Conservation (phyloP, 2,888 invertebrate species). For the Drosophila limbata region DNA sequence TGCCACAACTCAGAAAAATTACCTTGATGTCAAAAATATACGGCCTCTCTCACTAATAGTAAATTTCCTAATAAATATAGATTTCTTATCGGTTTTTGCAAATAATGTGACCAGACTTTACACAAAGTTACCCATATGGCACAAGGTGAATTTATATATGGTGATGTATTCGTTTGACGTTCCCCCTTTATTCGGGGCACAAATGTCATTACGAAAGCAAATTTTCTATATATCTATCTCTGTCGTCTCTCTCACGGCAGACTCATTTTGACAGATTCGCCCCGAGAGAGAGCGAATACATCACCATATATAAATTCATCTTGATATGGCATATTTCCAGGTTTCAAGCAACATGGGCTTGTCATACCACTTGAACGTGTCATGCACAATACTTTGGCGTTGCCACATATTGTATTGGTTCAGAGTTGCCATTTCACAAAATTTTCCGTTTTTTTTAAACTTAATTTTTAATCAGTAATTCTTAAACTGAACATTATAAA, state of each 20-base stretch:
- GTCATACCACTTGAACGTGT: constrained; percentile 15
- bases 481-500: neutral
- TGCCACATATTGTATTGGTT: constrained; percentile 2
- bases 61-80: no score
- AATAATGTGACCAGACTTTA: neutral
- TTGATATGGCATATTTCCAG: neutral
- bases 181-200: no score
- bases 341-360: neutral
- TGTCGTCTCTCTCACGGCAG: no score
- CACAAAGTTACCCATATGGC: no score
- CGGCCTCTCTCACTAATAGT: neutral
- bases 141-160: no score
- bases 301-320: no score
- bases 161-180: no score
- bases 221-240: no score
- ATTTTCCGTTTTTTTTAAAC: neutral
- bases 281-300: no score
- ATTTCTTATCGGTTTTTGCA: no score
- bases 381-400: neutral
- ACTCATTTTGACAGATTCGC: no score
- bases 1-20: constrained; percentile 8
- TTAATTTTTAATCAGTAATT: constrained; percentile 1
- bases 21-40: neutral
- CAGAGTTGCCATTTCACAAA: constrained; percentile 18
- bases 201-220: no score